A percentile compares a stretch with the other conserved stretches of the same genome.
phyloP scores from a whole-genome alignment of 2,888 invertebrate species.

The Bibio marci region DNA sequence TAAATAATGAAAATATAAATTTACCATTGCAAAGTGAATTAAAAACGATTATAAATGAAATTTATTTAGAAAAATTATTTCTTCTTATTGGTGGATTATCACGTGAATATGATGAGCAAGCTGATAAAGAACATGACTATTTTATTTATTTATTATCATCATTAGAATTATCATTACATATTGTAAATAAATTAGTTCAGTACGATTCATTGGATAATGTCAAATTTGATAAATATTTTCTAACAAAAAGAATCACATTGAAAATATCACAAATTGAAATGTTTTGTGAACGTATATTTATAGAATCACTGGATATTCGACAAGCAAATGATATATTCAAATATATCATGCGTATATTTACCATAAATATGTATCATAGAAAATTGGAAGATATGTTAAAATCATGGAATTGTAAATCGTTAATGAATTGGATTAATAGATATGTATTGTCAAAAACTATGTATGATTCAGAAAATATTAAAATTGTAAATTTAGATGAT shows the following conservation, averaged over 20 bases:
- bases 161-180: background rate
- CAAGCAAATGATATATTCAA: too few species aligned
- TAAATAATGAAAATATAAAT: background rate
- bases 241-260: conserved; percentile 4
- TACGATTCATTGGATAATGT: conserved; percentile 6
- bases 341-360: too few species aligned
- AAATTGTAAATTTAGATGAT: background rate
- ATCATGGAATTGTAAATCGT: background rate
- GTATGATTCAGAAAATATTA: background rate
- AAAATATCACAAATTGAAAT: conserved; percentile 2
- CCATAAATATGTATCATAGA: background rate
- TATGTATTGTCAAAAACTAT: background rate
- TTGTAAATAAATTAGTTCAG: conserved; percentile 2
- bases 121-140: background rate
- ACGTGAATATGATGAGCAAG: background rate
- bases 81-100: too few species aligned
- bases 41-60: conserved; percentile 2
- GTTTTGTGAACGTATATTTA: too few species aligned
- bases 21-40: conserved; percentile 1
- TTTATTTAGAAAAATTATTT: background rate
- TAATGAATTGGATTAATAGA: background rate
- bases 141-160: background rate
- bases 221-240: conserved; percentile 1
- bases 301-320: too few species aligned
- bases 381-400: background rate